Evolutionary conservation across 2,113 vertebrate species (phyloP), one percentile per base, ranked within the genome.

Genomic region (Thermophis baileyi): DNA sequence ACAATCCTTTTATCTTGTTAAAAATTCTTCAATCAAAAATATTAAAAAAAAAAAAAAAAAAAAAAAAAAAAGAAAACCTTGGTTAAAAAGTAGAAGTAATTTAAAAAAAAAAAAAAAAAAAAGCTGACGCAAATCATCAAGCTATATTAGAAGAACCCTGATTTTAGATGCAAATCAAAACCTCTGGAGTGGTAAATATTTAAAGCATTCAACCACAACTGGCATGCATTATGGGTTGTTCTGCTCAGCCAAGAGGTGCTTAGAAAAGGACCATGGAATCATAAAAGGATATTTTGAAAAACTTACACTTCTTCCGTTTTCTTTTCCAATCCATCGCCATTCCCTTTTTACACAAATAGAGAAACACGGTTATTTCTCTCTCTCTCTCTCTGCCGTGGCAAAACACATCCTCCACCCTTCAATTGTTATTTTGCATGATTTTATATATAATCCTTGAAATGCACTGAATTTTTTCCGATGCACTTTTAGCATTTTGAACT

Each of bases 241-340:
- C 8, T 47, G 35, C 51, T 11, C 5, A 16, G 25, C 24, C 69
- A 54, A 55, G n/a, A 46, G 30, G 7, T 8, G 1, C 9, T 8
- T 47, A 14, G 4, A n/a, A 40, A 40, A 27, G 88, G 50, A 86
- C 0, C 69, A 18, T 40, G 94, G 63, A 35, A 69, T 93, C 47
- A 69, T 87, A 54, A 1, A 93, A 6, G 90, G 0, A 89, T 27
- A 93, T 92, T 35, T 9, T 18, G 55, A 55, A 91, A 92, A 46
- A 98, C 99, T 98, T 98, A 99, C 99, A 98, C 97, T 92, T 98
- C 97, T 6, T 99, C 98, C 25, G 97, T 97, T 96, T 98, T 98
- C 96, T 97, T 98, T 92, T 98, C 97, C 46, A 93, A 87, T 60
- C 97, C 96, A 0, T 96, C 98, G 94, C 98, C 97, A 69, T 97